These are phyloP conservation scores for Augochlora pura DNA, from an alignment of 1,140 invertebrate genomes.

Conservation along the genomic window DNA sequence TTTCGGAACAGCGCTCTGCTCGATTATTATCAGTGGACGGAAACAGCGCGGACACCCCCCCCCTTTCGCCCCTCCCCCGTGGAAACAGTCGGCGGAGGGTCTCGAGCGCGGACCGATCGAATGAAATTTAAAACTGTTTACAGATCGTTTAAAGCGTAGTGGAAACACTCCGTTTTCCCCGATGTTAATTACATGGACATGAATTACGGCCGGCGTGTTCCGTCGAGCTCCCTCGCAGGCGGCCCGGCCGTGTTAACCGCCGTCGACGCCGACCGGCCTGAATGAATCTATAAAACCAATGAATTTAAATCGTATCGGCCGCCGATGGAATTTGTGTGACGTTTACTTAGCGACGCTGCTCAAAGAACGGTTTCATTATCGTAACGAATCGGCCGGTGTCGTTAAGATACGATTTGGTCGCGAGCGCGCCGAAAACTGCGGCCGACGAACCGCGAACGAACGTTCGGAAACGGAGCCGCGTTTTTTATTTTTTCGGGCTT, in stretches of 20 bases:
- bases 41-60: no score
- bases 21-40: no score
- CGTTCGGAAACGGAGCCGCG: no score
- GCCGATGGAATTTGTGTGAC: not conserved
- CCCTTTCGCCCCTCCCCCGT: no score
- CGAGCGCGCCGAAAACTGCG: no score
- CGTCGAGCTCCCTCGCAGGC: no score
- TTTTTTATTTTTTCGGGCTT: no score
- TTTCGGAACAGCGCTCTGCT: no score
- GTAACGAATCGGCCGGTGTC: not conserved
- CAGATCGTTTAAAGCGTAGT: constrained; percentile 5
- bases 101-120: not conserved
- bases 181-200: constrained; percentile 24
- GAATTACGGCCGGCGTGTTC: constrained; percentile 3
- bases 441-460: no score
- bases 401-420: not conserved
- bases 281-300: constrained; percentile 30
- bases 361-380: not conserved
- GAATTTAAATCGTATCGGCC: constrained; percentile 15
- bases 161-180: constrained; percentile 5
- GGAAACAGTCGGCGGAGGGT: not conserved
- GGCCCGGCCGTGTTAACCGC: not conserved
- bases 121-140: constrained; percentile 22
- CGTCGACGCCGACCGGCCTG: no score
- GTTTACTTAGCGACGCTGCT: not conserved